A percentile compares a stretch with the other conserved stretches of the same genome.
These are phyloP conservation scores for Hyperoplus immaculatus DNA, from an alignment of 2,797 vertebrate species.

Conservation along the genomic window DNA sequence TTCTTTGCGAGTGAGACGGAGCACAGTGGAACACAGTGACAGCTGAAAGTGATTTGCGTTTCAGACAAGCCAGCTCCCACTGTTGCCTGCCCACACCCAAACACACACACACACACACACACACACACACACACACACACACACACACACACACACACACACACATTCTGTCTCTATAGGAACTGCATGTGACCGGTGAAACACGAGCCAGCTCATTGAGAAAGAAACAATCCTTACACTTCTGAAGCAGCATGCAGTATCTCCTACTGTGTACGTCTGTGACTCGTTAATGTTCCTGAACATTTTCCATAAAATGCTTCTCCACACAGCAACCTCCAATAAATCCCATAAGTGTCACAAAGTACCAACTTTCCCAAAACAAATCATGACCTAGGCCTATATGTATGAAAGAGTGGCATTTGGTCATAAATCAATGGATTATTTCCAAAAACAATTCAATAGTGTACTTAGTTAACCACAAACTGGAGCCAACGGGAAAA, in stretches of 20 bases:
- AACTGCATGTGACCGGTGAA: constrained; percentile 70
- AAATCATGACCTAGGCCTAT: neutral
- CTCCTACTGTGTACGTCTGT: neutral
- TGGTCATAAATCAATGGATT: too few species aligned
- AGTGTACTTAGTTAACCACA: too few species aligned
- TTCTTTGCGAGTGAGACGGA: neutral
- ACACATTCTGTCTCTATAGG: constrained; percentile 68
- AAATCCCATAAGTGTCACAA: neutral
- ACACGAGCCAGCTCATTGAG: constrained; percentile 54
- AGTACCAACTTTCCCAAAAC: neutral
- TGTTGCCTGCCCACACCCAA: constrained; percentile 32
- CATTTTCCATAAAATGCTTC: neutral
- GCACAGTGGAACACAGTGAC: constrained; percentile 37
- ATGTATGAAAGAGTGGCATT: too few species aligned
- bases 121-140: constrained; percentile 16
- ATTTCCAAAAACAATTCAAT: too few species aligned
- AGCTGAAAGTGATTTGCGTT: constrained; percentile 70
- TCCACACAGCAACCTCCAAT: neutral
- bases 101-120: constrained; percentile 47
- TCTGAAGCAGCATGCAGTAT: neutral
- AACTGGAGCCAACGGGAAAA: too few species aligned
- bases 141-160: too few species aligned
- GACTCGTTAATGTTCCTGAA: neutral
- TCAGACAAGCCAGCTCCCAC: constrained; percentile 40
- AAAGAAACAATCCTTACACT: constrained; percentile 19